Percentiles rank a stretch among this genome's conserved stretches.
Evolutionary conservation across 2,797 vertebrate species (phyloP).

Genomic region (Mus minutoides): DNA sequence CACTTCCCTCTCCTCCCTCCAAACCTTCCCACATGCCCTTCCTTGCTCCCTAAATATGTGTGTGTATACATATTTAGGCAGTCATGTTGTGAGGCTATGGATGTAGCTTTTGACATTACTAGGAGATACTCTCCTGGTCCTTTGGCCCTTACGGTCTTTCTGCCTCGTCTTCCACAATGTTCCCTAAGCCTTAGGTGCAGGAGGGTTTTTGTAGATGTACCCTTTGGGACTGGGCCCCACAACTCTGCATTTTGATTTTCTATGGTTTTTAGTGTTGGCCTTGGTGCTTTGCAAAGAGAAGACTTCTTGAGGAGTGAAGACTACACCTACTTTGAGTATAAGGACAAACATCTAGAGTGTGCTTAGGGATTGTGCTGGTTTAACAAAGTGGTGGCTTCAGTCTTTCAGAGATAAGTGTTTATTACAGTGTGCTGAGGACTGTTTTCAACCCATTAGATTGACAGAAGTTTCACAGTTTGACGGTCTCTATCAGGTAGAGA

Average conservation of each 20-base stretch:
- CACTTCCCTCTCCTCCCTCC: background rate
- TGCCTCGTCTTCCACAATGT: too few species aligned
- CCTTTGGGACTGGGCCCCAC: background rate
- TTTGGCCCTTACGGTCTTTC: background rate
- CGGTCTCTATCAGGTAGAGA: background rate
- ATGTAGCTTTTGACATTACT: background rate
- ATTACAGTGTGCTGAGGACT: background rate
- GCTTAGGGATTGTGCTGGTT: background rate
- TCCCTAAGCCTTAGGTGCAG: background rate
- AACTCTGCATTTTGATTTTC: background rate
- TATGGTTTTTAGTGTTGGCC: background rate
- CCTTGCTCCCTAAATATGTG: background rate
- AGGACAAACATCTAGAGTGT: background rate
- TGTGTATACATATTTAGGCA: background rate
- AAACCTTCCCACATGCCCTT: background rate
- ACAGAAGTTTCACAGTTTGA: background rate
- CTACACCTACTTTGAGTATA: too few species aligned
- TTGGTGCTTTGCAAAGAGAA: background rate
- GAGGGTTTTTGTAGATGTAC: background rate
- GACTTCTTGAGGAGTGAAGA: background rate
- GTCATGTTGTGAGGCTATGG: background rate
- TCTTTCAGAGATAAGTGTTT: background rate
- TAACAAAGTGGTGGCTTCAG: background rate
- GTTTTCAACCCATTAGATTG: background rate
- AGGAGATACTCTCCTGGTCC: too few species aligned